Evolutionary conservation across 2,888 invertebrate genomes (phyloP), one percentile per base, ranked within the genome.

Genomic region (Heliconius sara): DNA sequence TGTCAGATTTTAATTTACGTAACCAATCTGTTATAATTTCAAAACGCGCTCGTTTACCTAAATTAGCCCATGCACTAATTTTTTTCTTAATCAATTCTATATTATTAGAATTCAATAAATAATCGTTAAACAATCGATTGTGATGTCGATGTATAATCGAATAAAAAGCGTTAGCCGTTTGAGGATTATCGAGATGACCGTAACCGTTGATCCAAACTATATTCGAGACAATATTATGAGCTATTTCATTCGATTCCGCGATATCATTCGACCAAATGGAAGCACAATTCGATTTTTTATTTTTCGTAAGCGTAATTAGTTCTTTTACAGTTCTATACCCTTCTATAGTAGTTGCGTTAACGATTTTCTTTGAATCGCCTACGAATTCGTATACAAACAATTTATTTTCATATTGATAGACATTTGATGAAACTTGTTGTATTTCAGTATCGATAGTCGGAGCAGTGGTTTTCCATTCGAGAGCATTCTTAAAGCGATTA

Each of bases 271-370:
- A 87, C 93, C 93, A 93, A 6, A 92, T 80, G 0, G 92, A 91
- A 9, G 91, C 70, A 68, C 85, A 89, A 47, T 82, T 83, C 19
- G 85, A 81, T 5, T 80, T 73, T 1, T 82, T 79, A 22, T 84
- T 79, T 3, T 84, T 77, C 1, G 90, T 6, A 10, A 93, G 74
- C 19, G 87, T 80, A 16, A 92, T 74, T 39, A 91, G 81, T 76
- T 93, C 93, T 80, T 90, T 91, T 1, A 84, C 87, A 0, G 91
- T 92, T 79, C 93, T 88, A 81, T 90, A 93, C 1, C 89, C 88
- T 80, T 91, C 90, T 2, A 91, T 84, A 0, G 80, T 25, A 9
- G 90, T 75, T 9, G 67, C 65, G 30, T 81, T 34, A 7, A 68
- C 30, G 0, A 5, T 16, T 0, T 88, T 82, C 0, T 76, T n/a